phyloP scores from a whole-genome alignment of 2,797 vertebrate genomes.

The Hippoglossus hippoglossus region DNA sequence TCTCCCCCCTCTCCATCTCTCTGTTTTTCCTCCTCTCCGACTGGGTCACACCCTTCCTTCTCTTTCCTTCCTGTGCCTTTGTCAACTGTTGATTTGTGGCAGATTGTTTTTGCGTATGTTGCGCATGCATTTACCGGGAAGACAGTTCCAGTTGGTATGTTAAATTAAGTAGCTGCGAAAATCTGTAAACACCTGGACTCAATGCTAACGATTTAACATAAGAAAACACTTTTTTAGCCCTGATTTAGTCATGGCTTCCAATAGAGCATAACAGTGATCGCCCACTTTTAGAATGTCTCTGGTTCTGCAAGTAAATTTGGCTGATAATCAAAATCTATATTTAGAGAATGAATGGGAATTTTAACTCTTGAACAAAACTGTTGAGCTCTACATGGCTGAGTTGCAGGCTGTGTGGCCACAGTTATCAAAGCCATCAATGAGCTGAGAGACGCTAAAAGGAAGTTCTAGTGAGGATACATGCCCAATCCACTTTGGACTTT shows the following conservation, averaged over 20 bases:
- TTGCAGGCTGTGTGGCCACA: background rate
- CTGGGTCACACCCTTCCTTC: conserved; percentile 19
- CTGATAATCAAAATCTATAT: too few species aligned
- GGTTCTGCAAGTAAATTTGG: too few species aligned
- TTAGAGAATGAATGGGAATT: too few species aligned
- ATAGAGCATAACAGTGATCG: too few species aligned
- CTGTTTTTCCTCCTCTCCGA: background rate
- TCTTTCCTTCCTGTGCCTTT: conserved; percentile 32
- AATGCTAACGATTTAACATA: background rate
- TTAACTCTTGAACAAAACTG: too few species aligned
- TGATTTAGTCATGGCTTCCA: background rate
- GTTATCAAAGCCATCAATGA: too few species aligned
- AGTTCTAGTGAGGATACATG: too few species aligned
- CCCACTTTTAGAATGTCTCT: too few species aligned
- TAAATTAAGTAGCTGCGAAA: background rate
- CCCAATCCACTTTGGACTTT: too few species aligned
- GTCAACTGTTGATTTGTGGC: conserved; percentile 15
- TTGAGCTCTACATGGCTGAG: background rate
- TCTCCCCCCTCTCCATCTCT: background rate
- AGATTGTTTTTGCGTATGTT: background rate
- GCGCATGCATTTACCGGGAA: background rate
- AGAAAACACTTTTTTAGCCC: too few species aligned
- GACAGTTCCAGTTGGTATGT: background rate
- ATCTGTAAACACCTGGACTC: background rate
- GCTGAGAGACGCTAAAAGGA: background rate